Conservation (phyloP, 2,797 vertebrate species). For the Chromis chromis region DNA sequence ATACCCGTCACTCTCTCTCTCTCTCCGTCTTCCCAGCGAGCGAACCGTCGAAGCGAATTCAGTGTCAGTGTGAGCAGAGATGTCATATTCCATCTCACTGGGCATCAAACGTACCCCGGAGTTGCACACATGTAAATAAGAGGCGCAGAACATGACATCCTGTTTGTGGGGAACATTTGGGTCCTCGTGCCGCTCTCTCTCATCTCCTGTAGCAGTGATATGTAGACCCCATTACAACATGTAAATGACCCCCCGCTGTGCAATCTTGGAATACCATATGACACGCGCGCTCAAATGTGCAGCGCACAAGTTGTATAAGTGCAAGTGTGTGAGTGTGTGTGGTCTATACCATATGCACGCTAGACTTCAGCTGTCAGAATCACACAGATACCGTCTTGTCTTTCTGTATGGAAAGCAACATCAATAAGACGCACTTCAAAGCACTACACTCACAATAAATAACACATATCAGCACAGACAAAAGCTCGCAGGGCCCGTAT, state of each 20-base stretch:
- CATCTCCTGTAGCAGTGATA: slow-evolving; percentile 63
- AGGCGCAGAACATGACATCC: slow-evolving; percentile 43
- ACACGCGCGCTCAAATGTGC: slow-evolving; percentile 31
- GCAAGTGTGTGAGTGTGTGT: slow-evolving; percentile 1
- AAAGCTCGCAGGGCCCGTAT: not conserved
- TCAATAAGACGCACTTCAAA: slow-evolving; percentile 42
- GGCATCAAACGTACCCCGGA: slow-evolving; percentile 68
- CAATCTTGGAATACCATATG: slow-evolving; percentile 14
- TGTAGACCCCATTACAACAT: slow-evolving; percentile 75
- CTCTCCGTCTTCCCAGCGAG: not conserved
- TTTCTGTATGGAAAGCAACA: slow-evolving; percentile 7
- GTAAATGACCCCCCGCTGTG: slow-evolving; percentile 79
- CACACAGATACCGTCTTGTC: slow-evolving; percentile 17
- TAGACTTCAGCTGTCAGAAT: slow-evolving; percentile 53
- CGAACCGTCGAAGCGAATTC: slow-evolving; percentile 37
- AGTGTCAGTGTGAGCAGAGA: slow-evolving; percentile 45
- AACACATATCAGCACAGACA: slow-evolving; percentile 7
- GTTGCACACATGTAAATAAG: slow-evolving; percentile 53
- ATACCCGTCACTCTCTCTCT: slow-evolving; percentile 27
- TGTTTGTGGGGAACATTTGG: slow-evolving; percentile 48
- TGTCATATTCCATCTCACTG: slow-evolving; percentile 67
- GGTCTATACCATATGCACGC: slow-evolving; percentile 6
- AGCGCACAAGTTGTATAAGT: slow-evolving; percentile 25
- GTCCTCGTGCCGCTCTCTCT: slow-evolving; percentile 34
- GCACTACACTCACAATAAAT: slow-evolving; percentile 7